Conservation (phyloP, 2,888 invertebrate species). For the Incurvaria masculella region DNA sequence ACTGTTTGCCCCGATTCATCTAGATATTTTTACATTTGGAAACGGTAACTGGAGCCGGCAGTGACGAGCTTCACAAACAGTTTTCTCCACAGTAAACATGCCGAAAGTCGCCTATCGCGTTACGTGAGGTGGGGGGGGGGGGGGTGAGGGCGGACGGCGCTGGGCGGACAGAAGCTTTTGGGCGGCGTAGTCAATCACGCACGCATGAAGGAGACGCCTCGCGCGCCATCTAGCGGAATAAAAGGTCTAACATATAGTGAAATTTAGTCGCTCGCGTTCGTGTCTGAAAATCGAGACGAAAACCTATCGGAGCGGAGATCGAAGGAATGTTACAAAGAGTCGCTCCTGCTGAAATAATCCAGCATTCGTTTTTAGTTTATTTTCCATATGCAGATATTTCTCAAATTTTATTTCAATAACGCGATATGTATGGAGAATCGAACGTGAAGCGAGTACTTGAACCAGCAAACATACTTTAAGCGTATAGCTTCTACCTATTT, state of each 20-base stretch:
- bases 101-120: background rate
- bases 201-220: conserved; percentile 25
- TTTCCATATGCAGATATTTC: too few species aligned
- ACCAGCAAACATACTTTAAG: too few species aligned
- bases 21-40: background rate
- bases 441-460: too few species aligned
- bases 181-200: conserved; percentile 30
- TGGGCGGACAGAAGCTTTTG: background rate
- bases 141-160: background rate
- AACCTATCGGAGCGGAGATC: too few species aligned
- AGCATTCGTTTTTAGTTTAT: too few species aligned
- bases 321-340: too few species aligned
- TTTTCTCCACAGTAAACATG: background rate
- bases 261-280: background rate
- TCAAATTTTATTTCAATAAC: too few species aligned
- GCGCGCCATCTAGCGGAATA: conserved; percentile 41
- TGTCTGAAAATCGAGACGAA: background rate
- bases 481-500: too few species aligned
- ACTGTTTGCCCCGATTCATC: background rate
- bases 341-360: too few species aligned
- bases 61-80: background rate
- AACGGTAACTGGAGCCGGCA: background rate
- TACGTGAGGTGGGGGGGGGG: background rate
- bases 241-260: conserved; percentile 20
- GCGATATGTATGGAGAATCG: too few species aligned